These are phyloP conservation scores for Cossypha polioptera DNA, from an alignment of 2,797 vertebrate genomes.

Conservation along the genomic window DNA sequence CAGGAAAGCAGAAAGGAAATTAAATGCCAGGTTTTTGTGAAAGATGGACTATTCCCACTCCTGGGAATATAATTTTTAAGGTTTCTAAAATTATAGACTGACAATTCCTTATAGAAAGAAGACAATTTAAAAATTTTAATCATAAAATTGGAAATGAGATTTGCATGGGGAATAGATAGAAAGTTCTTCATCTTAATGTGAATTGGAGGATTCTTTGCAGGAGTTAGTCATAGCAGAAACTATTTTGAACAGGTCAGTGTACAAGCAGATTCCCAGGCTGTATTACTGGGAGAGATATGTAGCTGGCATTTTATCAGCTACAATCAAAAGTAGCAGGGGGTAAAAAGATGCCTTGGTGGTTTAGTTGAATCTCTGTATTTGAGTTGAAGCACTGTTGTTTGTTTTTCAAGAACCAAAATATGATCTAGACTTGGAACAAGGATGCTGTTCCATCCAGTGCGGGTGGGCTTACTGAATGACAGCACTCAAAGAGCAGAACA, in stretches of 20 bases:
- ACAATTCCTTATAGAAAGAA: background rate
- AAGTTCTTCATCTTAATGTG: background rate
- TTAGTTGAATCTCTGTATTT: background rate
- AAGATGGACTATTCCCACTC: background rate
- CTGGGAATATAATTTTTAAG: background rate
- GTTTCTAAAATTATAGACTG: background rate
- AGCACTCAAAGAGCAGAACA: background rate
- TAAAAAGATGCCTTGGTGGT: background rate
- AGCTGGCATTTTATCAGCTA: background rate
- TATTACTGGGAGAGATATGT: background rate
- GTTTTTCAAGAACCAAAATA: background rate
- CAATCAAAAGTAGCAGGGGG: background rate
- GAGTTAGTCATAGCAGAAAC: background rate
- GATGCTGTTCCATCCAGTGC: background rate
- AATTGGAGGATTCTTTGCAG: background rate
- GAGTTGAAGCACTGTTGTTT: background rate
- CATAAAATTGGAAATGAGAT: background rate
- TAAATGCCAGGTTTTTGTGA: background rate
- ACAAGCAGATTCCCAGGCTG: background rate
- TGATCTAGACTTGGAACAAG: background rate
- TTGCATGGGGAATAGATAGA: background rate
- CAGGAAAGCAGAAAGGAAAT: background rate
- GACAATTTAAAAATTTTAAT: background rate
- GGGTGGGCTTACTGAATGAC: background rate
- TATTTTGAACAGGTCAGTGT: background rate